Conservation (phyloP, 1,140 invertebrate genomes). For the Aphaenogaster rudis region DNA sequence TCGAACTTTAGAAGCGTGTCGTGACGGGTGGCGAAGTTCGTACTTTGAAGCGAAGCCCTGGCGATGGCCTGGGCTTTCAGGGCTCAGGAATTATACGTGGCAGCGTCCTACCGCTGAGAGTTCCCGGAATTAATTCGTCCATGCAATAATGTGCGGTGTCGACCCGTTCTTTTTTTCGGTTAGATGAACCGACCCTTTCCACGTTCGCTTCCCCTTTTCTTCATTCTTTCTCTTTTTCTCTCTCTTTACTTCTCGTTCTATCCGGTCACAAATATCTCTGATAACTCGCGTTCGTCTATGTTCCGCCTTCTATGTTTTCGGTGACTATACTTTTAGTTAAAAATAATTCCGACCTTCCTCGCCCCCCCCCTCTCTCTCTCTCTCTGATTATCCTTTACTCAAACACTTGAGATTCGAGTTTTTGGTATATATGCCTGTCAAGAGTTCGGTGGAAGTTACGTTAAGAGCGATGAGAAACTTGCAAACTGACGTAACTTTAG, state of each 20-base stretch:
- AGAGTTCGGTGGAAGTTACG: slow-evolving; percentile 40
- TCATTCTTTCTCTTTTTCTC: not conserved
- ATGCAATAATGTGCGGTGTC: slow-evolving; percentile 34
- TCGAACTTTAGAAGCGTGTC: slow-evolving; percentile 63
- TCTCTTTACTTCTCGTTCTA: not conserved
- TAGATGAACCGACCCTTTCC: slow-evolving; percentile 26
- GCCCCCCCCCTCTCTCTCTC: not conserved
- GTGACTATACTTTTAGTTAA: not conserved
- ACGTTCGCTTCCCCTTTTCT: slow-evolving; percentile 18
- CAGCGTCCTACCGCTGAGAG: slow-evolving; percentile 59
- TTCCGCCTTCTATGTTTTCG: not conserved
- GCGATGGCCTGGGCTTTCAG: slow-evolving; percentile 48
- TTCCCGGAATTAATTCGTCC: slow-evolving; percentile 70
- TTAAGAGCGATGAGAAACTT: slow-evolving; percentile 24
- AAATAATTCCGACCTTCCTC: slow-evolving; percentile 39
- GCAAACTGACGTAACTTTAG: slow-evolving; percentile 22
- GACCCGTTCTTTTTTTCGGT: not conserved
- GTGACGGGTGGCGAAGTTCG: slow-evolving; percentile 67
- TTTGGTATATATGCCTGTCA: not conserved
- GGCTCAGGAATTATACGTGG: slow-evolving; percentile 53
- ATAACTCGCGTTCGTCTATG: slow-evolving; percentile 12
- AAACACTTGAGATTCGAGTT: slow-evolving; percentile 18
- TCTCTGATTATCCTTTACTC: not conserved
- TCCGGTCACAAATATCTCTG: slow-evolving; percentile 34
- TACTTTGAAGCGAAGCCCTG: slow-evolving; percentile 60